phyloP scores from a whole-genome alignment of 1,140 invertebrate genomes.

The Rhynchophorus ferrugineus region DNA sequence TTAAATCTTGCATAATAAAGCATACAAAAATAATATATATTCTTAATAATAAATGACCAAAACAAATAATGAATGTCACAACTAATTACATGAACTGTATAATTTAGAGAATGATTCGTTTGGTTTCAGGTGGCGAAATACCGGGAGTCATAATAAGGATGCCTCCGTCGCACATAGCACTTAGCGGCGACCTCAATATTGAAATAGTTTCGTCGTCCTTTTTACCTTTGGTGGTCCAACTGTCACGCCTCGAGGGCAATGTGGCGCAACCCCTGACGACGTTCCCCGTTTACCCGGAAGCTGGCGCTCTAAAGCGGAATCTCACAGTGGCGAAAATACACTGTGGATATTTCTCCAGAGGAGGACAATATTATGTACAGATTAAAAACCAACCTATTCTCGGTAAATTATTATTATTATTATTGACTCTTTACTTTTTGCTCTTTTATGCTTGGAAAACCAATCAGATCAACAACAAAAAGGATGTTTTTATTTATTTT shows the following conservation, averaged over 20 bases:
- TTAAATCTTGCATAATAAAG: no score
- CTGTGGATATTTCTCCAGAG: conserved; percentile 60
- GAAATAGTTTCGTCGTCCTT: conserved; percentile 43
- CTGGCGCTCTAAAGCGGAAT: conserved; percentile 31
- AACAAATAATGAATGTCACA: no score
- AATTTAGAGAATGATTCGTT: no score
- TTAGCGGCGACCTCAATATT: conserved; percentile 58
- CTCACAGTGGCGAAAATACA: conserved; percentile 50
- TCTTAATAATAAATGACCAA: no score
- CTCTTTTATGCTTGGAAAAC: conserved; percentile 25
- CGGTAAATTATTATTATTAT: conserved; percentile 11
- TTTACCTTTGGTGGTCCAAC: conserved; percentile 39
- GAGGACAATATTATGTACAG: conserved; percentile 48
- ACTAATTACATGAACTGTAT: no score
- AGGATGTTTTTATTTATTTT: no score
- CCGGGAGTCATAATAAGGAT: conserved; percentile 44
- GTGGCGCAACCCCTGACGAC: conserved; percentile 35
- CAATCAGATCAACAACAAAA: no score
- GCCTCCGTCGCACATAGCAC: conserved; percentile 52
- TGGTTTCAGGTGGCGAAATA: conserved; percentile 36
- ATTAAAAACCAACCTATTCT: conserved; percentile 40
- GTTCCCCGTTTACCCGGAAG: conserved; percentile 37
- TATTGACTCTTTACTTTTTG: background rate
- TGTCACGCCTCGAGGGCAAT: conserved; percentile 39
- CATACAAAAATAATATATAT: no score